Evolutionary conservation across 2,888 invertebrate genomes (phyloP).

Genomic region (Eupithecia vulgata): DNA sequence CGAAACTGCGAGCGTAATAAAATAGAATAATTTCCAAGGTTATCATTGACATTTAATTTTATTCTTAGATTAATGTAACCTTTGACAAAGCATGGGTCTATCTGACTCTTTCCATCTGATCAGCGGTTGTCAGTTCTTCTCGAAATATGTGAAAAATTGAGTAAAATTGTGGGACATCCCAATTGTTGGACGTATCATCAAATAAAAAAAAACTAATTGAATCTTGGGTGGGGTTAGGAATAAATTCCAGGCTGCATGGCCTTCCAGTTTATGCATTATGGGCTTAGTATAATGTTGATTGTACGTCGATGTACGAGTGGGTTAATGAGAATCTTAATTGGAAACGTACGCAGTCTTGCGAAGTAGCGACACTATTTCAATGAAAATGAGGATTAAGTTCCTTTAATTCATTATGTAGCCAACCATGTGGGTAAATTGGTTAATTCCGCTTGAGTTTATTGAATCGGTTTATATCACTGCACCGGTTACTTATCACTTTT

Average conservation of each 20-base stretch:
- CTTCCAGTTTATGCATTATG: constrained; percentile 27
- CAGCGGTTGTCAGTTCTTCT: too few species aligned
- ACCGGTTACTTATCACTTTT: background rate
- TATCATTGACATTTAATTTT: too few species aligned
- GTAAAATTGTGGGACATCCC: too few species aligned
- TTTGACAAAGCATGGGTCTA: too few species aligned
- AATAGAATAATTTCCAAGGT: too few species aligned
- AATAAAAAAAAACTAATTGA: too few species aligned
- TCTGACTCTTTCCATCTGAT: too few species aligned
- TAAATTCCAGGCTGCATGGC: constrained; percentile 11
- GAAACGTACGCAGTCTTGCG: constrained; percentile 13
- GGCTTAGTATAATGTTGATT: constrained; percentile 25
- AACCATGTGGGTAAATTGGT: constrained; percentile 7
- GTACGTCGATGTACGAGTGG: constrained; percentile 13
- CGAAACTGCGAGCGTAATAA: too few species aligned
- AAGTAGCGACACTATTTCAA: constrained; percentile 12
- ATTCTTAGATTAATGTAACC: too few species aligned
- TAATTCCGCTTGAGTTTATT: background rate
- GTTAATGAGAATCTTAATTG: constrained; percentile 31
- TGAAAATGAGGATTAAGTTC: constrained; percentile 9
- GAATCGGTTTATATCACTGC: background rate
- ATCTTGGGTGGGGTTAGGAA: background rate
- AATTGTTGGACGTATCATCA: too few species aligned
- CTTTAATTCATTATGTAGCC: background rate
- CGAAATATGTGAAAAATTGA: too few species aligned